phyloP scores from a whole-genome alignment of 2,113 vertebrate genomes.

The Aviceda subcristata region DNA sequence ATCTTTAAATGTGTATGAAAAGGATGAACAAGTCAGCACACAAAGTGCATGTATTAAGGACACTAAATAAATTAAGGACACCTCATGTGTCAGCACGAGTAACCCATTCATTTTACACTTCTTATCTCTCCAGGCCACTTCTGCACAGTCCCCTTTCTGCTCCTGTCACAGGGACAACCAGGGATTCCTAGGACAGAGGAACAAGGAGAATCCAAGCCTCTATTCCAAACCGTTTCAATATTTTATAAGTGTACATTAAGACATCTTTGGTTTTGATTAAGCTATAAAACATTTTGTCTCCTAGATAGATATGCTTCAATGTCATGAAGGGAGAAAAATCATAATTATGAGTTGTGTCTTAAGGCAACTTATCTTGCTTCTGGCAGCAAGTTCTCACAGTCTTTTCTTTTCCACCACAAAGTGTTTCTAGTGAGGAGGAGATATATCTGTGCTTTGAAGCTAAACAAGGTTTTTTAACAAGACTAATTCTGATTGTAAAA shows the following conservation, averaged over 20 bases:
- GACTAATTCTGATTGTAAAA: neutral
- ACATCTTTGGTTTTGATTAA: neutral
- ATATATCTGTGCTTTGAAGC: neutral
- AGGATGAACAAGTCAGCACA: neutral
- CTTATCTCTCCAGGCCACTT: neutral
- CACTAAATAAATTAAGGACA: neutral
- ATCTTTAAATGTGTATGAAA: neutral
- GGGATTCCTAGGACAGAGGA: neutral
- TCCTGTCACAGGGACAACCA: neutral
- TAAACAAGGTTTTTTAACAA: neutral
- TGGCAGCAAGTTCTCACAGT: neutral
- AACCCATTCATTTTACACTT: neutral
- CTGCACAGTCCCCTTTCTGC: neutral
- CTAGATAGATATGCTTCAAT: neutral
- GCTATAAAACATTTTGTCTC: neutral
- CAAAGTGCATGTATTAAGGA: neutral
- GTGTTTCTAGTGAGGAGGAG: neutral
- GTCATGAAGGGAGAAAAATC: neutral
- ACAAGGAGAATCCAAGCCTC: neutral
- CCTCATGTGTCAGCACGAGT: neutral
- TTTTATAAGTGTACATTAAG: neutral
- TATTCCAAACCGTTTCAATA: neutral
- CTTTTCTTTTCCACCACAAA: neutral
- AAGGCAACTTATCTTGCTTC: neutral
- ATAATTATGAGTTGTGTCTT: neutral